Percentiles rank a stretch among this genome's conserved stretches.
These are phyloP conservation scores for Maccullochella peelii DNA, from an alignment of 2,113 vertebrate genomes.

Conservation along the genomic window DNA sequence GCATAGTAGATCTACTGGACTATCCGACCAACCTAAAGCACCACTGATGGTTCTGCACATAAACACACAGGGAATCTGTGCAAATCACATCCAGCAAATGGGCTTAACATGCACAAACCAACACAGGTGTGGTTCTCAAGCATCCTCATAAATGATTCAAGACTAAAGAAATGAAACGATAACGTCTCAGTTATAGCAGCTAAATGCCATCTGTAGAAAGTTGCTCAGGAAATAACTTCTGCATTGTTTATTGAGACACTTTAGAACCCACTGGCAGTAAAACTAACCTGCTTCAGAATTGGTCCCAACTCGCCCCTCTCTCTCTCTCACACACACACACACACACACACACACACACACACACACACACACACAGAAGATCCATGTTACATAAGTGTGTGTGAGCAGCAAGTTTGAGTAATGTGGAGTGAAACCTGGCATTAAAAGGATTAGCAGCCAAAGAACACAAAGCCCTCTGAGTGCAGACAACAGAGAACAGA, in stretches of 20 bases:
- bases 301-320: too few relatives aligned
- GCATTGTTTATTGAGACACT: background rate
- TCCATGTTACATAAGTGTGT: slow-evolving; percentile 60
- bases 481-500: slow-evolving; percentile 48
- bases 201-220: background rate
- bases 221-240: background rate
- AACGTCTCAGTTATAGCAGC: background rate
- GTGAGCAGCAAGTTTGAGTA: slow-evolving; percentile 72
- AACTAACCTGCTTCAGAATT: background rate
- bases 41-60: background rate
- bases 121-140: background rate
- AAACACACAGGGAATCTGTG: background rate
- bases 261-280: background rate
- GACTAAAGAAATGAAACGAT: background rate
- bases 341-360: background rate
- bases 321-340: background rate
- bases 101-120: background rate
- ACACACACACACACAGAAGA: slow-evolving; percentile 3
- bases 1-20: background rate
- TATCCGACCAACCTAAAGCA: background rate
- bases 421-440: slow-evolving; percentile 76
- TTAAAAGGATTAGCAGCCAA: slow-evolving; percentile 74
- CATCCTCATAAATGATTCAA: background rate
- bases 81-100: background rate
- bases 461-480: slow-evolving; percentile 64